phyloP scores from a whole-genome alignment of 2,888 invertebrate species.

The Lamproptera curius region DNA sequence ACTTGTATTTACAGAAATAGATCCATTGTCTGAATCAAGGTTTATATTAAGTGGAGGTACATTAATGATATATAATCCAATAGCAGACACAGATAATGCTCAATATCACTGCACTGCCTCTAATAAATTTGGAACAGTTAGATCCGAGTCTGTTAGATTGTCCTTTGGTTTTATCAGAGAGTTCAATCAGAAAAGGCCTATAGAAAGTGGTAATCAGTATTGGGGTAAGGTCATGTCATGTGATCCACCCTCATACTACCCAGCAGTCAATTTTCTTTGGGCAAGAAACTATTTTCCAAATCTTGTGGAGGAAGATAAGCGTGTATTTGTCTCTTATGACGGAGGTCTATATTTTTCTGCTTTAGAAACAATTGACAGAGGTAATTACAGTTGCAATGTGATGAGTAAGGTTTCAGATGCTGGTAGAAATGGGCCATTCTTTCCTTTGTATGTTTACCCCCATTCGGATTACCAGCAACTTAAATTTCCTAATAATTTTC shows the following conservation, averaged over 20 bases:
- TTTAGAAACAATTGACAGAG: constrained; percentile 92
- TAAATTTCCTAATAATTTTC: constrained; percentile 96
- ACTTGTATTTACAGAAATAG: constrained; percentile 84
- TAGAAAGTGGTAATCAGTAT: constrained; percentile 91
- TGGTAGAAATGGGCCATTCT: constrained; percentile 94
- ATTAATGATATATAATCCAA: constrained; percentile 91
- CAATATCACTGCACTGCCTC: constrained; percentile 94
- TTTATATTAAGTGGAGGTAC: constrained; percentile 95
- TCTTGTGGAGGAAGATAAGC: constrained; percentile 94
- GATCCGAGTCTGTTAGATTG: constrained; percentile 91
- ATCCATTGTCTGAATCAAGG: constrained; percentile 85
- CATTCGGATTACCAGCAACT: constrained; percentile 94
- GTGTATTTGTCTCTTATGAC: constrained; percentile 96
- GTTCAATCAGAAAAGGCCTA: constrained; percentile 91
- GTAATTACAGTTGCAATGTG: constrained; percentile 94
- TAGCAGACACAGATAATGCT: constrained; percentile 88
- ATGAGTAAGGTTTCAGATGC: constrained; percentile 91
- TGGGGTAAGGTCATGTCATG: constrained; percentile 96
- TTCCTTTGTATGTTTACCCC: constrained; percentile 87
- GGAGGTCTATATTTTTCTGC: constrained; percentile 97
- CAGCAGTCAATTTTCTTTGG: constrained; percentile 94
- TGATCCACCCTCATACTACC: constrained; percentile 95
- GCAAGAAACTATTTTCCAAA: constrained; percentile 93
- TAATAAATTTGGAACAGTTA: constrained; percentile 92
- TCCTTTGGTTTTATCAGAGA: constrained; percentile 94